Conservation (phyloP, 1,140 invertebrate species). For the Harpegnathos saltator region DNA sequence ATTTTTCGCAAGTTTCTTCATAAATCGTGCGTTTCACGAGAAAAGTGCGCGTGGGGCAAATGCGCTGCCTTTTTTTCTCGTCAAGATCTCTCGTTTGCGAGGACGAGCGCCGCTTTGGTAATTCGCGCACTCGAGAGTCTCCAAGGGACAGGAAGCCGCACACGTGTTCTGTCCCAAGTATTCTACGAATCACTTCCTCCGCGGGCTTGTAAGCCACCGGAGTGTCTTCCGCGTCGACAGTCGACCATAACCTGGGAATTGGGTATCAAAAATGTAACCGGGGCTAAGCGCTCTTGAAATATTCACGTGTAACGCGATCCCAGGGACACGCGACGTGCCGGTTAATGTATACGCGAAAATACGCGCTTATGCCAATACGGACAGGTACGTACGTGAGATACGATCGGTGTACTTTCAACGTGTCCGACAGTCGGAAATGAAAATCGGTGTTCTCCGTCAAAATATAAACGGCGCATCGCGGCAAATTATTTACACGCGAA, state of each 20-base stretch:
- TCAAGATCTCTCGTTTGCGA: slow-evolving; percentile 2
- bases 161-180: slow-evolving; percentile 2
- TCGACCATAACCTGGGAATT: slow-evolving; percentile 75
- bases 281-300: slow-evolving; percentile 79
- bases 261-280: slow-evolving; percentile 81
- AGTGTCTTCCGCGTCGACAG: slow-evolving; percentile 41
- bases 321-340: background rate
- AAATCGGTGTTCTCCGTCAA: background rate
- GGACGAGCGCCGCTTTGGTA: slow-evolving; percentile 1
- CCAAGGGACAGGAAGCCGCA: slow-evolving; percentile 30
- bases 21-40: slow-evolving; percentile 5
- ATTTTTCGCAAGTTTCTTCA: slow-evolving; percentile 3
- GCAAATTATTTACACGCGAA: background rate
- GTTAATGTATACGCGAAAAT: slow-evolving; percentile 40
- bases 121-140: slow-evolving; percentile 35
- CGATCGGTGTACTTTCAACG: background rate
- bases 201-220: background rate
- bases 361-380: background rate
- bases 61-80: slow-evolving; percentile 17
- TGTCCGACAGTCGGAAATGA: background rate
- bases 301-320: slow-evolving; percentile 75
- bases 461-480: too few species aligned
- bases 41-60: background rate
- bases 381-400: background rate
- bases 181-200: slow-evolving; percentile 37